Evolutionary conservation across 2,797 vertebrate genomes (phyloP), one percentile per base, ranked within the genome.

Genomic region (Microcaecilia unicolor): DNA sequence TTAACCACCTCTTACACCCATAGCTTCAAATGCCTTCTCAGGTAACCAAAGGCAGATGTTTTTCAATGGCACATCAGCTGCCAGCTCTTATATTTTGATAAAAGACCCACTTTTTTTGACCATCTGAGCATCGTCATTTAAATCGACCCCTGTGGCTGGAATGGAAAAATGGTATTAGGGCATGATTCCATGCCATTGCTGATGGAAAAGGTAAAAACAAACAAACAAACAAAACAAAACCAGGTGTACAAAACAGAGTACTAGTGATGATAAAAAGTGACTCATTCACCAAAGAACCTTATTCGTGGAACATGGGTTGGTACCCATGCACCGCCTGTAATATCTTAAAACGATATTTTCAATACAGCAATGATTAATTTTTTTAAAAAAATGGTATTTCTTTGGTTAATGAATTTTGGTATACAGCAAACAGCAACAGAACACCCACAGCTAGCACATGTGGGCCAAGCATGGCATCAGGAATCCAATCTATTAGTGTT

Each of bases 81-180:
- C n/a, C n/a, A n/a, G n/a, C n/a, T n/a, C n/a, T n/a, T n/a, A n/a
- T n/a, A n/a, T n/a, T n/a, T n/a, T n/a, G n/a, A n/a, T n/a, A n/a
- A n/a, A n/a, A n/a, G n/a, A n/a, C n/a, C n/a, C n/a, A n/a, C n/a
- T n/a, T n/a, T n/a, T n/a, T 40, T 46, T 24, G 25, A 54, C 14
- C 33, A 64, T 68, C 54, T 73, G 50, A 68, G 62, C 58, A 60
- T 25, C 60, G 58, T 47, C 53, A 80, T 78, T 86, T 87, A 95
- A 97, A 97, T 97, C 91, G 91, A 98, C 86, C 92, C 92, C 92
- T 91, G 92, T 74, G 74, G 67, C 67, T 84, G 75, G 76, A 79
- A 80, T 80, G 79, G 80, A 81, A 81, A 76, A 28, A 67, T 58
- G 80, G 74, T 64, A 77, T 74, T 65, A 67, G 56, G 51, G 64